Conservation (phyloP, 1,140 invertebrate species). For the Drosophila gunungcola region DNA sequence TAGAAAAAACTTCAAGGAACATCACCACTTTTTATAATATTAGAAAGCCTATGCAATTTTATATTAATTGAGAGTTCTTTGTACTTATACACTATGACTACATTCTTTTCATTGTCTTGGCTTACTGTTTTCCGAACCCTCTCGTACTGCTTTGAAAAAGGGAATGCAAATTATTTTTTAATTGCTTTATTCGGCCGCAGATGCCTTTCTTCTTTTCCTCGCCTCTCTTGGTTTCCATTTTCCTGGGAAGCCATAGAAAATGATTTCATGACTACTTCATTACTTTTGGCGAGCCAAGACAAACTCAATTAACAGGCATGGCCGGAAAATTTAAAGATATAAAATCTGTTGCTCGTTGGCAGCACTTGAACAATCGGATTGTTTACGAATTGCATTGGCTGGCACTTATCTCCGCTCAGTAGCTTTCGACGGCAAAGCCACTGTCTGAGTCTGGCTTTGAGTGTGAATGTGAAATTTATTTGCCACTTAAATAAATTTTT, state of each 20-base stretch:
- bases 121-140: not conserved
- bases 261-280: slow-evolving; percentile 37
- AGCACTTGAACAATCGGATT: slow-evolving; percentile 25
- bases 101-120: not conserved
- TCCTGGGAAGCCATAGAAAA: slow-evolving; percentile 28
- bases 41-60: no score
- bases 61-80: no score
- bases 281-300: slow-evolving; percentile 16
- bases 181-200: slow-evolving; percentile 37
- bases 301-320: slow-evolving; percentile 53
- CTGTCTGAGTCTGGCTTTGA: slow-evolving; percentile 17
- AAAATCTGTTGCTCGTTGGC: slow-evolving; percentile 8
- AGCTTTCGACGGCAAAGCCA: slow-evolving; percentile 7
- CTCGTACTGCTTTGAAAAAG: slow-evolving; percentile 7
- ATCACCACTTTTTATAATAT: no score
- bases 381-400: slow-evolving; percentile 27
- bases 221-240: not conserved
- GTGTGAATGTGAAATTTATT: slow-evolving; percentile 57
- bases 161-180: slow-evolving; percentile 53
- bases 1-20: no score
- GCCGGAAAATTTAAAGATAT: slow-evolving; percentile 4
- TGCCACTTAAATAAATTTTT: slow-evolving; percentile 68
- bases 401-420: slow-evolving; percentile 37
- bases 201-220: slow-evolving; percentile 25
- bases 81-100: not conserved